These are phyloP conservation scores for Sapajus apella DNA, from an alignment of 2,113 vertebrate species.

Conservation along the genomic window DNA sequence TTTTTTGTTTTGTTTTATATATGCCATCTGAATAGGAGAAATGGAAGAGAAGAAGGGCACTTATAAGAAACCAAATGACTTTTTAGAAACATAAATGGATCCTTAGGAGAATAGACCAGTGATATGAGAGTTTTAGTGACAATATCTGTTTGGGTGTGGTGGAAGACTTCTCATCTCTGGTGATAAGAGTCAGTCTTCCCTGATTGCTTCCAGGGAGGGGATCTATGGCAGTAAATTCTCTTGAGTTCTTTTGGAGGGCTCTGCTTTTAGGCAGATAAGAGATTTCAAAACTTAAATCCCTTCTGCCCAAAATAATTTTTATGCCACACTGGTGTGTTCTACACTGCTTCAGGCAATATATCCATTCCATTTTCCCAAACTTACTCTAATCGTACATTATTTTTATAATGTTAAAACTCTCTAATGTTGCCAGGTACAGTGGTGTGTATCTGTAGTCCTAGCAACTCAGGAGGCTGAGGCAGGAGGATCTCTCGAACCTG, in stretches of 20 bases:
- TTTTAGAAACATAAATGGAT: background rate
- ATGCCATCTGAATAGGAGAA: background rate
- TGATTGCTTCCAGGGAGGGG: background rate
- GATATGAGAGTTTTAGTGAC: background rate
- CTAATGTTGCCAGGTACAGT: background rate
- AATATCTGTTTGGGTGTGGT: background rate
- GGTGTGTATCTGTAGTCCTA: background rate
- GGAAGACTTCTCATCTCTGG: background rate
- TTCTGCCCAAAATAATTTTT: constrained; percentile 20
- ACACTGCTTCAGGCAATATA: background rate
- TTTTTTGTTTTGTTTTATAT: background rate
- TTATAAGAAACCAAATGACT: background rate
- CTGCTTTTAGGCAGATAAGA: background rate
- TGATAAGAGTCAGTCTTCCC: background rate
- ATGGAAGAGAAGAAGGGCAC: background rate
- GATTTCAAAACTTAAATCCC: background rate
- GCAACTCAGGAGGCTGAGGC: background rate
- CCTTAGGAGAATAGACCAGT: background rate
- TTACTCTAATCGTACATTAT: background rate
- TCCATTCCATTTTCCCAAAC: background rate
- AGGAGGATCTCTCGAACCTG: background rate
- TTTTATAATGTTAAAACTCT: background rate
- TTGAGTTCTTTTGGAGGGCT: background rate
- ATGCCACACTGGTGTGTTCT: background rate
- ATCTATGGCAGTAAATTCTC: background rate